These are phyloP conservation scores for Malacosoma neustria DNA, from an alignment of 2,888 invertebrate genomes.

Conservation along the genomic window DNA sequence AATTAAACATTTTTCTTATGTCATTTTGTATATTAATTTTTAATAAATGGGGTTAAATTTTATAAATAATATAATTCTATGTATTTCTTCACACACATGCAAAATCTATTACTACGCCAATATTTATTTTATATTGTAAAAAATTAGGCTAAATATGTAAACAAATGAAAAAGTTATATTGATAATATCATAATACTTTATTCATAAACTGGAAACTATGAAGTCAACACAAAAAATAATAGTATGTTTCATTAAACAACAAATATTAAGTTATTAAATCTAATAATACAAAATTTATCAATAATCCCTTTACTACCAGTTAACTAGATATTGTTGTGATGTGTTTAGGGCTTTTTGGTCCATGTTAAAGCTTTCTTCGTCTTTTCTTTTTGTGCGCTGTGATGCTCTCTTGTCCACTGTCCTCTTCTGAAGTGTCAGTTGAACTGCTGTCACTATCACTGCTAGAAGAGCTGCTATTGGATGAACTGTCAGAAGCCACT, in stretches of 20 bases:
- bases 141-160: too few species aligned
- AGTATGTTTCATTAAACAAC: conserved; percentile 35
- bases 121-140: too few species aligned
- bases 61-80: too few species aligned
- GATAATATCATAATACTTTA: conserved; percentile 30
- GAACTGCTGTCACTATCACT: conserved; percentile 77
- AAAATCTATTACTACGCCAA: too few species aligned
- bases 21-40: too few species aligned
- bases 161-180: neutral
- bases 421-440: conserved; percentile 75
- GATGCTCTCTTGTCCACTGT: conserved; percentile 92
- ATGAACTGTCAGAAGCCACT: conserved; percentile 95
- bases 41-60: too few species aligned
- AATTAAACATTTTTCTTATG: too few species aligned
- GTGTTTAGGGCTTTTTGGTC: conserved; percentile 34
- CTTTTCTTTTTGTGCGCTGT: conserved; percentile 89
- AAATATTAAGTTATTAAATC: conserved; percentile 32
- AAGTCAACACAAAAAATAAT: conserved; percentile 33
- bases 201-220: conserved; percentile 28
- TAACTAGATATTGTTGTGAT: conserved; percentile 23
- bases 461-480: conserved; percentile 88
- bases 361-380: conserved; percentile 69
- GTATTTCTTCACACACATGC: too few species aligned
- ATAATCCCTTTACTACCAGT: conserved; percentile 25
- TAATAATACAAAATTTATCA: conserved; percentile 57